These are phyloP conservation scores for Stegodyphus dumicola DNA, from an alignment of 1,140 invertebrate species.

Conservation along the genomic window DNA sequence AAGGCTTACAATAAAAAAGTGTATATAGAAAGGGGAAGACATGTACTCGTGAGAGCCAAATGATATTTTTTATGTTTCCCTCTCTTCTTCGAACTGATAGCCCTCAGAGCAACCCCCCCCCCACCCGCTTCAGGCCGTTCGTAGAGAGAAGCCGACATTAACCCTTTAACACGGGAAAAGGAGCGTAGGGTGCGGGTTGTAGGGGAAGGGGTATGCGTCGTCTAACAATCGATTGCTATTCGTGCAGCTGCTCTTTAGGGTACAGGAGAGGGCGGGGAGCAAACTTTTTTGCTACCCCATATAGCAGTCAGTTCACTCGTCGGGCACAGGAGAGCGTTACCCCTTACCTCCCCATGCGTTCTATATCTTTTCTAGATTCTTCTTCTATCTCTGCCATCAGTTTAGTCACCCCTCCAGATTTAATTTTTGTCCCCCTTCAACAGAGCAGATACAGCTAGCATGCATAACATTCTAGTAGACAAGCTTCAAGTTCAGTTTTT, in stretches of 20 bases:
- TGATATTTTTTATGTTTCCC: constrained; percentile 18
- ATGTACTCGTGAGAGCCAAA: constrained; percentile 2
- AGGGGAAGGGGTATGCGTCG: constrained; percentile 28
- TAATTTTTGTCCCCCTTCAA: too few relatives aligned
- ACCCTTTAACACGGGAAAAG: constrained; percentile 45
- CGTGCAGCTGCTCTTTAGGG: constrained; percentile 36
- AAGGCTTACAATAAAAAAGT: background rate
- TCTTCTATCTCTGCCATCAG: too few relatives aligned
- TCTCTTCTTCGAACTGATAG: constrained; percentile 15
- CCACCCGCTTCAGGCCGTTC: background rate
- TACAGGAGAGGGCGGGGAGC: background rate
- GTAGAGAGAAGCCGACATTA: constrained; percentile 24
- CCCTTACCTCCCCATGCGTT: too few relatives aligned
- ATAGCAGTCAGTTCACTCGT: too few relatives aligned
- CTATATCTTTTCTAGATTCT: too few relatives aligned
- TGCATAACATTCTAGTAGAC: too few relatives aligned
- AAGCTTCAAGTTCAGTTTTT: too few relatives aligned
- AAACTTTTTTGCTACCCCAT: background rate
- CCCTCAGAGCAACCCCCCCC: background rate
- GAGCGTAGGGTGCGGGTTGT: constrained; percentile 13
- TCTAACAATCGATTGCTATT: constrained; percentile 43
- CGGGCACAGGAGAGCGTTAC: too few relatives aligned
- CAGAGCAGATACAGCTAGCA: too few relatives aligned
- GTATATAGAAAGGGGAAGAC: constrained; percentile 4
- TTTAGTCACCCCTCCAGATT: too few relatives aligned